Base-by-base conservation (phyloP, 2,113 vertebrate species). In the Plecturocebus donacophilus region DNA sequence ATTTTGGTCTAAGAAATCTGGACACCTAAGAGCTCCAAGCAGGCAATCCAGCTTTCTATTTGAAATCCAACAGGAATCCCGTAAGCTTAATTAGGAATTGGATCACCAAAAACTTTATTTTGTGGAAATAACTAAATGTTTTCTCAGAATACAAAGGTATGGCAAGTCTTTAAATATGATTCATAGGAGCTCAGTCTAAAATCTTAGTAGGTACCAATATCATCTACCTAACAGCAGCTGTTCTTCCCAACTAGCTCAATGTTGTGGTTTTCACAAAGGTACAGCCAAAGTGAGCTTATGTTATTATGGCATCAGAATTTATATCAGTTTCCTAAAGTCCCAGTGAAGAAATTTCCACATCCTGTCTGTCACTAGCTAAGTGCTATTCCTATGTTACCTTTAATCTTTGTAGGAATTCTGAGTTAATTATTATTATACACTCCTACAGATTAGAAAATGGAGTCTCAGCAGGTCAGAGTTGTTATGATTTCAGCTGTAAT, bases 111-210 rank as follows among this genome's bases (percentile, higher is more conserved):
- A 25, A 16, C 23, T 71, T 88, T 30, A 52, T 58, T 93, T 93
- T 81, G 54, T 54, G 10, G 27, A 79, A 91, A 88, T 23, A 95
- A 58, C 76, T 81, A 64, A 20, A 40, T 87, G 75, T 96, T 95
- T 10, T 88, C 38, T 89, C 49, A 86, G 38, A 88, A 56, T 23
- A 64, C 27, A 80, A 42, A 70, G 5, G 4, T 90, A 23, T 40
- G 27, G 66, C 17, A 93, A 6, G 13, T 42, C 40, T 81, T 84
- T 82, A 70, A 97, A 84, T 90, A 27, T 93, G 19, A 89, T 27
- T 91, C 80, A 86, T 1, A 61, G 56, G 38, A 54, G 0, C 6
- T 91, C 10, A 91, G 17, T 9, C 1, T 25, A 90, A 93, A 19
- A 56, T 47, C 32, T 76, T 71, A 32, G 0, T 49, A 87, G 4